Conservation (phyloP, 2,888 invertebrate genomes). For the Spodoptera littoralis region DNA sequence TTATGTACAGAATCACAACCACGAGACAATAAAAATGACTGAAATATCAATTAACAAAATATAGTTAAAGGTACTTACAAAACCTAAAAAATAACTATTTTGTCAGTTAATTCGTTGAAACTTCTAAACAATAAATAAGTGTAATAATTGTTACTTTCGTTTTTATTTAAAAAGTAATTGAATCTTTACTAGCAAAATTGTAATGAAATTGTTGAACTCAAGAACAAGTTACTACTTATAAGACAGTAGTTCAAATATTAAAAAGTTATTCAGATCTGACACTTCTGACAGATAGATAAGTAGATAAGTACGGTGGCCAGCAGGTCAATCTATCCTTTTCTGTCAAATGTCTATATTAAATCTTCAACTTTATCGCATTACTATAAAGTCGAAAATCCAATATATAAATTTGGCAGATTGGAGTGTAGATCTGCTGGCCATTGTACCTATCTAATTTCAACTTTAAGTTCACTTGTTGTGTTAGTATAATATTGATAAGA, state of each 20-base stretch:
- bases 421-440: no score
- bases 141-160: conserved; percentile 10
- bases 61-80: background rate
- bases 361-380: no score
- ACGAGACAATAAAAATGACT: conserved; percentile 51
- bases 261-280: conserved; percentile 10
- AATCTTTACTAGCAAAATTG: no score
- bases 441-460: background rate
- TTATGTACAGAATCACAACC: conserved; percentile 75
- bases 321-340: no score
- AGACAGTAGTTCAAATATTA: conserved; percentile 14
- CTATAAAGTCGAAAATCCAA: no score
- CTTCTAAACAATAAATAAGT: conserved; percentile 28
- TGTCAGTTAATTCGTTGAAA: background rate
- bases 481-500: conserved; percentile 1
- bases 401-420: no score
- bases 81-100: background rate
- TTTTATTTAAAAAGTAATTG: no score
- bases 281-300: no score
- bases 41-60: background rate
- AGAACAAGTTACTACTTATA: background rate
- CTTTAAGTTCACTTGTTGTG: conserved; percentile 7
- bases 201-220: no score
- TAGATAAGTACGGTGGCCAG: no score
- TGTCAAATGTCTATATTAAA: no score